phyloP scores from a whole-genome alignment of 2,113 vertebrate genomes.

The Tichodroma muraria region DNA sequence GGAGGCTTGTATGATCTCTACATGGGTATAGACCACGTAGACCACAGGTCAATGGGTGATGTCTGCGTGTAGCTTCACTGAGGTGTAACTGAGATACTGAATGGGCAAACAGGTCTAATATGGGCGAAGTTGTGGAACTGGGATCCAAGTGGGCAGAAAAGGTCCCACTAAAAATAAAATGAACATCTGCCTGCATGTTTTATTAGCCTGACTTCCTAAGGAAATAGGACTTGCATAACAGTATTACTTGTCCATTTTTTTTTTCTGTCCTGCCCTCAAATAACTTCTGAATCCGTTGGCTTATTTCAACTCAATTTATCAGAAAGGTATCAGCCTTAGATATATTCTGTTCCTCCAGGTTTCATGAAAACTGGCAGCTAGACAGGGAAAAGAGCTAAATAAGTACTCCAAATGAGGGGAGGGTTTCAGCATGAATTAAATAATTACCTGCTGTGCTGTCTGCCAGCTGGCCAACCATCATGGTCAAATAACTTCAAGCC shows the following conservation, averaged over 20 bases:
- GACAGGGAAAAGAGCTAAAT: not conserved
- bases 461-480: slow-evolving; percentile 29
- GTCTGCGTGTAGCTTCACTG: not conserved
- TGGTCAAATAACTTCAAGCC: not conserved
- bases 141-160: not conserved
- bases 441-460: slow-evolving; percentile 24
- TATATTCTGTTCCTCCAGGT: not conserved
- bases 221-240: not conserved
- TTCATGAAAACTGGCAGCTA: slow-evolving; percentile 24
- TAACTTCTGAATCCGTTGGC: not conserved
- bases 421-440: slow-evolving; percentile 12
- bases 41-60: not conserved
- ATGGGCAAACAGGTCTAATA: not conserved
- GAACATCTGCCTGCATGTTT: not conserved
- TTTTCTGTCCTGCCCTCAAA: not conserved
- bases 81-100: not conserved
- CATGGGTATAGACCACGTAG: no score
- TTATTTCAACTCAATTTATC: not conserved
- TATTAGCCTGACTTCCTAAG: slow-evolving; percentile 21
- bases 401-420: not conserved
- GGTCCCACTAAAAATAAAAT: slow-evolving; percentile 29
- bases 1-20: not conserved
- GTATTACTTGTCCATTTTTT: not conserved
- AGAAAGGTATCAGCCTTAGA: not conserved
- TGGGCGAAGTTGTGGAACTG: not conserved